Conservation (phyloP, 37 sponge, comb jelly and placozoan genomes). For the Tethya wilhelma region DNA sequence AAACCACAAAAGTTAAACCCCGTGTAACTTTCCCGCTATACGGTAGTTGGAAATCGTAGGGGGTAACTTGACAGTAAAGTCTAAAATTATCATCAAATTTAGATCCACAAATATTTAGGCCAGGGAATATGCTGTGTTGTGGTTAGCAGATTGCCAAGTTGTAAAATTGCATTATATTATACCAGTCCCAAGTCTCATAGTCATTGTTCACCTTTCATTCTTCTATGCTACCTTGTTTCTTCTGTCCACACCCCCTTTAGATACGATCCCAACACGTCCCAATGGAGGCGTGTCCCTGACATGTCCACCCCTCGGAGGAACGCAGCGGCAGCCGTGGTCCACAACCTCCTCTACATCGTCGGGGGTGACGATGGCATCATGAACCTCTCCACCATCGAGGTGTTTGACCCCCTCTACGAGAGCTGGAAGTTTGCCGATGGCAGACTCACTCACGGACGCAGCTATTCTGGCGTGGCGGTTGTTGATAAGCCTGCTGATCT, state of each 20-base stretch:
- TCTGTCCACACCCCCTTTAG: slow-evolving; percentile 6
- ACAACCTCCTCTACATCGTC: slow-evolving; percentile 83
- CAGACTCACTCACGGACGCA: slow-evolving; percentile 68
- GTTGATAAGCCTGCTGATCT: slow-evolving; percentile 48
- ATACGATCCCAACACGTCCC: slow-evolving; percentile 60
- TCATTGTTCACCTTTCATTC: too few species aligned
- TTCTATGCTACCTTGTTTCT: too few species aligned
- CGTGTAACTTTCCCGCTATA: too few species aligned
- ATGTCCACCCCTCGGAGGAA: slow-evolving; percentile 87
- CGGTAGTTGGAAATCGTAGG: too few species aligned
- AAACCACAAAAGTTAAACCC: too few species aligned
- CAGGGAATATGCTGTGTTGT: too few species aligned
- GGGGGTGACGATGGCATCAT: slow-evolving; percentile 92
- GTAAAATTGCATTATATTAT: too few species aligned
- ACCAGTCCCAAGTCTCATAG: too few species aligned
- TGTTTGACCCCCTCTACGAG: slow-evolving; percentile 70
- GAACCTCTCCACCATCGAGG: slow-evolving; percentile 82
- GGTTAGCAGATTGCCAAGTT: too few species aligned
- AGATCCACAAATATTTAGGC: too few species aligned
- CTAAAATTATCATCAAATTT: too few species aligned
- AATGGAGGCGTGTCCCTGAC: slow-evolving; percentile 72
- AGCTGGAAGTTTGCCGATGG: slow-evolving; percentile 74
- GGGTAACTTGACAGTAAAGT: too few species aligned
- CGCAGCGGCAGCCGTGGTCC: slow-evolving; percentile 86
- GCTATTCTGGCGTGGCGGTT: slow-evolving; percentile 86